Evolutionary conservation across 1,140 invertebrate species (phyloP), one percentile per base, ranked within the genome.

Genomic region (Nephila pilipes): DNA sequence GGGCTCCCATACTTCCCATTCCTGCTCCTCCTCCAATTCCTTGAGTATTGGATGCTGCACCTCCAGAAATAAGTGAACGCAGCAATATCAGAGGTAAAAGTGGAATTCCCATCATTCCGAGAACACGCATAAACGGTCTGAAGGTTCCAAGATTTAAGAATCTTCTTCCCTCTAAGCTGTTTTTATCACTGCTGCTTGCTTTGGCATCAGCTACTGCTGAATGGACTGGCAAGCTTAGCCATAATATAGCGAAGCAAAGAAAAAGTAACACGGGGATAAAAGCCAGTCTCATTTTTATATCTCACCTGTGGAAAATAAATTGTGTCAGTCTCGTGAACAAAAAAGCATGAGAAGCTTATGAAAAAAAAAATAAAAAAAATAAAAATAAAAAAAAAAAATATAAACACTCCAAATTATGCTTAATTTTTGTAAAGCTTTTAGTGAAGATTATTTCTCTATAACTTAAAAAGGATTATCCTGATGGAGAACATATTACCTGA

Each of bases 61-160:
- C 87, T 14, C 55, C 79, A 32, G 14, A 46, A 16, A 93, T 80
- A 29, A 93, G 46, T 32, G 83, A 75, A 4, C 92, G 54, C 8
- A 93, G 18, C 25, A 93, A 58, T 2, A 93, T 18, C 16, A 93
- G 29, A 12, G 92, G 92, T 1, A 93, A 29, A n/a, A 93, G 85
- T 12, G 92, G 92, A 8, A 93, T 63, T 12, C 92, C 92, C 92
- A 93, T 93, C 92, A 93, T 93, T 25, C 92, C 92, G 25, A 93
- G 46, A n/a, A 93, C 87, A 36, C 92, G 18, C 92, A 93, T 93
- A n/a, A 93, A 83, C 1, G 92, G 92, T 36, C 92, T 32, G 32
- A 93, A 93, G 22, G 57, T 20, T 29, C 92, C 92, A 25, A 93
- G 25, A 32, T 36, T 83, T 14, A 93, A 46, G 32, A 93, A 89